Base-by-base conservation (phyloP, 1,140 invertebrate species). In the Melipona quadrifasciata region DNA sequence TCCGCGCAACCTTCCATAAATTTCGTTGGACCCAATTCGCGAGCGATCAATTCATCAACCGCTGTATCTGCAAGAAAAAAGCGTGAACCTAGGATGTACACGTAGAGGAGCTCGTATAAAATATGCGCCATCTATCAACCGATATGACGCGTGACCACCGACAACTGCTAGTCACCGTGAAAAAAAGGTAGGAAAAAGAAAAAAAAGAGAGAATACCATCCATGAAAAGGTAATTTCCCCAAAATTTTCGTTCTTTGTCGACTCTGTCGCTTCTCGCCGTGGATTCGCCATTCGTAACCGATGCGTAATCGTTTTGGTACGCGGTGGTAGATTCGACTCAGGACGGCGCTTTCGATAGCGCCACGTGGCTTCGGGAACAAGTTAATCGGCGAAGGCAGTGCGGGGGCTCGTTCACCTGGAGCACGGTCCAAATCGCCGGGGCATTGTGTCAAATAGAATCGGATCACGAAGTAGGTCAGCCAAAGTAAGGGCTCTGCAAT, bases 361-460 rank as follows among this genome's bases (percentile, higher is more conserved):
- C 6, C 39, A 47, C 39, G 39, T 47, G 39, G 39, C 51, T 51
- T 65, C 76, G 53, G 58, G 21, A 70, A 82, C 76, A 47, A 84
- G 76, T 27, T 79, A 84, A 84, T 84, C 82, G 76, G 19, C 75
- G 55, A 78, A 21, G n/a, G n/a, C 34, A n/a, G 24, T 10, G 47
- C 2, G 39, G 8, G 39, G 39, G 51, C n/a, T 39, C 82, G 12
- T 61, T 76, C 75, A 71, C 55, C 57, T 27, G 75, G 58, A 55
- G 55, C 55, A 57, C 6, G 51, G 16, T 6, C 12, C 3, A 51
- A 68, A 70, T 78, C 75, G 75, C 12, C 75, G 17, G 27, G 65
- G 77, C 76, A 84, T 84, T 84, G 82, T 84, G 82, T 79, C 67
- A 80, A 84, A 80, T 57, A 68, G 58, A 80, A 80, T 80, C 78